These are phyloP conservation scores for Thymelicus acteon DNA, from an alignment of 2,888 invertebrate species.

Conservation along the genomic window DNA sequence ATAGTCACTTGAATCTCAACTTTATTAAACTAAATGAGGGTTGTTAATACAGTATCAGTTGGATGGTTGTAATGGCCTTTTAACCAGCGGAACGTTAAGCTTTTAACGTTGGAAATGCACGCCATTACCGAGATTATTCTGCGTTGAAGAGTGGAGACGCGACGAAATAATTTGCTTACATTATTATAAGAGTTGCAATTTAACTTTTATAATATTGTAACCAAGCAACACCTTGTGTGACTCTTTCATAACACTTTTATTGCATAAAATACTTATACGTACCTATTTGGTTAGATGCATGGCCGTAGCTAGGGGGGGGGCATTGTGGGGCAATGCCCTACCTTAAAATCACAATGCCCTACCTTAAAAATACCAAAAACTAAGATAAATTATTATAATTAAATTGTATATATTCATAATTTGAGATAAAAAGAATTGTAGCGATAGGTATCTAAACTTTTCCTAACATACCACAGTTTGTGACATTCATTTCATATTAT, in stretches of 20 bases:
- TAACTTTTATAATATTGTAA: not conserved
- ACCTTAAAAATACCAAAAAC: no score
- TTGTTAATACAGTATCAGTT: not conserved
- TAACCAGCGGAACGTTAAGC: not conserved
- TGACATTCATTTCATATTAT: no score
- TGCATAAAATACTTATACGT: no score
- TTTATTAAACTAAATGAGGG: constrained; percentile 8
- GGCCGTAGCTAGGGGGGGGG: no score
- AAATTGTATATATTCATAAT: no score
- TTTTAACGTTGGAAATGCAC: constrained; percentile 26
- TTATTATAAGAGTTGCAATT: constrained; percentile 2
- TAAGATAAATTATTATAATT: no score
- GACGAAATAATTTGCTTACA: constrained; percentile 28
- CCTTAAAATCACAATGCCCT: no score
- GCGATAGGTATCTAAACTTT: no score
- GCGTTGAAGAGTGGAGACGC: constrained; percentile 20
- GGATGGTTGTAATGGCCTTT: constrained; percentile 9
- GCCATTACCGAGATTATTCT: constrained; percentile 29
- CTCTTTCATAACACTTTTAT: not conserved
- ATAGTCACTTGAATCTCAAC: constrained; percentile 2
- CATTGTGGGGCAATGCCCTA: no score
- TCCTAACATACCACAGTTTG: no score
- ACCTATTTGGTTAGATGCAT: no score
- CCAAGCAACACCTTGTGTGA: not conserved
- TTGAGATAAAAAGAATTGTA: no score